Conservation (phyloP, 2,113 vertebrate species). For the Corythornis madagascariensis region DNA sequence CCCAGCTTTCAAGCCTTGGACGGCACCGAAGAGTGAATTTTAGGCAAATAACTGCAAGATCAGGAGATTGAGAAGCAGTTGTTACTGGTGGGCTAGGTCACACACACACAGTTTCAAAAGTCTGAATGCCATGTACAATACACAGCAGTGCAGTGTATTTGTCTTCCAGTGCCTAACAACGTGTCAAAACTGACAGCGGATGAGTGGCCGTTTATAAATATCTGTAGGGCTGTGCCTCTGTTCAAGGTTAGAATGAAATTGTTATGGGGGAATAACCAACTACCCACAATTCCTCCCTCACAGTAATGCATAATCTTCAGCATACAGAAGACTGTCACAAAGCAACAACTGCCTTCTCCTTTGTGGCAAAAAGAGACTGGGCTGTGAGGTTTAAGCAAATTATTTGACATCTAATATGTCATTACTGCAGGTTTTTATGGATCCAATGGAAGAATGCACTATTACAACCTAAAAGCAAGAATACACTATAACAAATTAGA, state of each 20-base stretch:
- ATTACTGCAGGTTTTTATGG: no score
- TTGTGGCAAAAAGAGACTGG: no score
- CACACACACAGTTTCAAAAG: neutral
- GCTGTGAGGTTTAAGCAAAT: no score
- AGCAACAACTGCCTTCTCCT: neutral
- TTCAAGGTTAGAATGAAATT: conserved; percentile 12
- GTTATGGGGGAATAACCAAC: neutral
- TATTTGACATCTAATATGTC: no score
- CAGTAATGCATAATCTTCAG: neutral
- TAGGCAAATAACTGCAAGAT: neutral
- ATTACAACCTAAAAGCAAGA: no score
- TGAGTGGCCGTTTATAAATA: neutral
- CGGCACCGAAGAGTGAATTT: neutral
- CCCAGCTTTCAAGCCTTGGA: neutral
- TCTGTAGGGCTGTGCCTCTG: neutral
- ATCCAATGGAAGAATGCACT: no score
- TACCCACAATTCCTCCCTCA: neutral
- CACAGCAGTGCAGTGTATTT: neutral
- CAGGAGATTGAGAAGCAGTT: neutral
- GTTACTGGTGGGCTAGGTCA: neutral
- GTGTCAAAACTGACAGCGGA: neutral
- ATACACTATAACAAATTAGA: no score
- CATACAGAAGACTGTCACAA: neutral
- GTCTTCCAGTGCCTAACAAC: neutral
- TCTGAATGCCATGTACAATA: neutral